These are phyloP conservation scores for Trachelus tabidus DNA, from an alignment of 2,888 invertebrate species.

Conservation along the genomic window DNA sequence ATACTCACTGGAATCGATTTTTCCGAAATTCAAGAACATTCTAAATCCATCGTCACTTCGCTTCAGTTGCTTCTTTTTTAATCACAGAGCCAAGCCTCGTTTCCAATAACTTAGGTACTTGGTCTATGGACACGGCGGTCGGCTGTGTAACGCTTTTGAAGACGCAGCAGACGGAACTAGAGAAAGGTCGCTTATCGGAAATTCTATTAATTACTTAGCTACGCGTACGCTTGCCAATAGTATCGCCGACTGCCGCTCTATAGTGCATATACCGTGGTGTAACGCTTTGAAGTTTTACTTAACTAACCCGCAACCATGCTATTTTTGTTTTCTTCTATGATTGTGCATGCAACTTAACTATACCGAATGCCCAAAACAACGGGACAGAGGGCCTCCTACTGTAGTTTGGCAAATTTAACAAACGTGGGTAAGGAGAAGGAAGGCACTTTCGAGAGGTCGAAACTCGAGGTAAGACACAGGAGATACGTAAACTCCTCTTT, in stretches of 20 bases:
- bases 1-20: neutral
- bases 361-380: constrained; percentile 29
- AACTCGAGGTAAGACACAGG: constrained; percentile 51
- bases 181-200: neutral
- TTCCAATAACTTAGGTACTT: neutral
- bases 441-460: constrained; percentile 31
- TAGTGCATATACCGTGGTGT: neutral
- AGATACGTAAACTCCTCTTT: constrained; percentile 11
- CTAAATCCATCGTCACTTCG: neutral
- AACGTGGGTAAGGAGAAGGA: constrained; percentile 48
- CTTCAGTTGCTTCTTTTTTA: constrained; percentile 1
- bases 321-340: constrained; percentile 19
- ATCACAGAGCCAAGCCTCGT: neutral
- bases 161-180: neutral
- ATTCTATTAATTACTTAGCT: neutral
- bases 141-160: neutral
- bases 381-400: constrained; percentile 62
- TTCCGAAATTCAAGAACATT: neutral
- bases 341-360: constrained; percentile 22
- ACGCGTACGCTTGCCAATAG: neutral
- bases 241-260: neutral
- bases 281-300: constrained; percentile 1
- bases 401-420: constrained; percentile 63
- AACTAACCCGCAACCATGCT: constrained; percentile 18
- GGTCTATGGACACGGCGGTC: neutral